Evolutionary conservation across 2,797 vertebrate genomes (phyloP).

Genomic region (Malurus splendens): DNA sequence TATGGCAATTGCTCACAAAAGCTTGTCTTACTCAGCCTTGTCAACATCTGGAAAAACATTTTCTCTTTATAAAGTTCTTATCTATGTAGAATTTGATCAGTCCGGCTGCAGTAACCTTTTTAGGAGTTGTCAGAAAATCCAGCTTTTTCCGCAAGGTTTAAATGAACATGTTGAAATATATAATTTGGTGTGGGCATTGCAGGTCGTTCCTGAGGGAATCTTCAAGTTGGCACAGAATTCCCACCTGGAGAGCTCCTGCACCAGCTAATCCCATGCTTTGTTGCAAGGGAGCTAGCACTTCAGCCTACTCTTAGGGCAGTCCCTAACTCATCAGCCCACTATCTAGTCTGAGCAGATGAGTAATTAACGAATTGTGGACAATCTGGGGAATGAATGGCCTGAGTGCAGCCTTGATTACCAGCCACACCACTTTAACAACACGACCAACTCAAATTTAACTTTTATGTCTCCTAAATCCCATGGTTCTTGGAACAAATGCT

Average conservation of each 20-base stretch:
- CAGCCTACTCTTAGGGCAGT: neutral
- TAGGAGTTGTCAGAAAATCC: neutral
- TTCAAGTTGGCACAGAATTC: neutral
- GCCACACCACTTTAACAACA: neutral
- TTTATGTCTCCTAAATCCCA: neutral
- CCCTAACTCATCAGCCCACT: neutral
- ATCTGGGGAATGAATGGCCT: neutral
- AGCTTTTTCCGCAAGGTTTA: neutral
- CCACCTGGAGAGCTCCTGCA: neutral
- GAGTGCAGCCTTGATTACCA: neutral
- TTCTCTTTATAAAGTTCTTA: neutral
- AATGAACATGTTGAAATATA: neutral
- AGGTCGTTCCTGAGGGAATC: neutral
- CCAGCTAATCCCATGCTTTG: neutral
- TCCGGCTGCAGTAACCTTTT: neutral
- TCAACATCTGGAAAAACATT: neutral
- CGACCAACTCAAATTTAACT: fast-evolving
- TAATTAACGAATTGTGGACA: neutral
- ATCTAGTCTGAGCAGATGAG: neutral
- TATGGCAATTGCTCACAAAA: neutral
- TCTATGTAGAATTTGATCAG: neutral
- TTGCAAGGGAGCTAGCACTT: neutral
- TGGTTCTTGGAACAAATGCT: neutral
- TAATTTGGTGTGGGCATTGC: neutral
- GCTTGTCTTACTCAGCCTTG: fast-evolving